These are phyloP conservation scores for Epinephelus coioides DNA, from an alignment of 2,797 vertebrate species.

Conservation along the genomic window DNA sequence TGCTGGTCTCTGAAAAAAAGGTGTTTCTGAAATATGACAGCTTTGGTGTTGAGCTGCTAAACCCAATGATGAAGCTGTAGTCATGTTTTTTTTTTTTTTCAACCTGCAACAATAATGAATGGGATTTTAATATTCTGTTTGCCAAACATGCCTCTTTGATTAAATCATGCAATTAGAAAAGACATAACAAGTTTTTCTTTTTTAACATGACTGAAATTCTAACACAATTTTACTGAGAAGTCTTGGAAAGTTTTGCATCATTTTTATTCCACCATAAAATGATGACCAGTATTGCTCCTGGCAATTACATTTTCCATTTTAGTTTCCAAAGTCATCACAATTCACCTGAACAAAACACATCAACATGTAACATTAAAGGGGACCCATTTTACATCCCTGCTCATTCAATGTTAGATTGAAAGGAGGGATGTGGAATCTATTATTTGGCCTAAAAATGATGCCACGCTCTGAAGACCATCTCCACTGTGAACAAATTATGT, in stretches of 20 bases:
- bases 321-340: constrained; percentile 26
- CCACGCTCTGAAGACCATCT: constrained; percentile 17
- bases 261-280: constrained; percentile 3
- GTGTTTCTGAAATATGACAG: not conserved
- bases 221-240: constrained; percentile 11
- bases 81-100: not conserved
- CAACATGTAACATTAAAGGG: constrained; percentile 27
- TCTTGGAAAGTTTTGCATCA: constrained; percentile 3
- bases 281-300: not conserved
- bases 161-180: constrained; percentile 16
- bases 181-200: not conserved
- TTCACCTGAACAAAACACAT: constrained; percentile 43
- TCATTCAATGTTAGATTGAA: constrained; percentile 32
- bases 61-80: not conserved
- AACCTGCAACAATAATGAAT: not conserved
- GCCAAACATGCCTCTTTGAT: not conserved
- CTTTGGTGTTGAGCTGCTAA: not conserved
- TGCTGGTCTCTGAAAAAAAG: not conserved
- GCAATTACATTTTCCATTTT: constrained; percentile 41
- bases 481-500: constrained; percentile 32
- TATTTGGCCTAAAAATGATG: constrained; percentile 17
- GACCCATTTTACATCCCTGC: constrained; percentile 24
- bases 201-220: not conserved
- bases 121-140: not conserved
- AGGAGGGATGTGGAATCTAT: constrained; percentile 6